Percentiles rank a stretch among this genome's conserved stretches.
Conservation (phyloP, 2,113 vertebrate genomes). For the Castor canadensis region DNA sequence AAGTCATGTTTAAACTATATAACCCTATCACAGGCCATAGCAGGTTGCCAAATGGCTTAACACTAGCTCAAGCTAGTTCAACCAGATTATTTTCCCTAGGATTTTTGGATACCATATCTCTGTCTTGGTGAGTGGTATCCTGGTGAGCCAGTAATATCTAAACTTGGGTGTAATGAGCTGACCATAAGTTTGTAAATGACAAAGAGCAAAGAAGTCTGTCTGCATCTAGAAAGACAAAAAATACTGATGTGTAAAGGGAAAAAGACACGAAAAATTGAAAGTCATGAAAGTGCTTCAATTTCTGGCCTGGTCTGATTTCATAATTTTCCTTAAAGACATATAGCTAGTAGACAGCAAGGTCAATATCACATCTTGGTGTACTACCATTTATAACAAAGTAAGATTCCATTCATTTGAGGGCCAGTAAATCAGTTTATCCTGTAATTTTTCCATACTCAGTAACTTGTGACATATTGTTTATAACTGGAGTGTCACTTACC, state of each 20-base stretch:
- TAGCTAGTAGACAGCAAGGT: not conserved
- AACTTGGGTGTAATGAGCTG: not conserved
- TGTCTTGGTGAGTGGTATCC: not conserved
- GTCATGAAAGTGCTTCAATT: not conserved
- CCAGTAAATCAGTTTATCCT: constrained; percentile 7
- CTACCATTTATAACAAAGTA: not conserved
- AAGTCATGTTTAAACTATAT: not conserved
- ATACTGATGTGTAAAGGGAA: not conserved
- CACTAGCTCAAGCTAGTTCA: not conserved
- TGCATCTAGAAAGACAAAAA: not conserved
- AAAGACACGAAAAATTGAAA: not conserved
- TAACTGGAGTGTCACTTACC: not conserved
- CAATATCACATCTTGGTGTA: not conserved
- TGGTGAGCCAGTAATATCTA: not conserved
- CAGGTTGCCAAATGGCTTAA: not conserved
- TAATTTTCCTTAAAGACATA: not conserved
- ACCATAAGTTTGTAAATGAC: not conserved
- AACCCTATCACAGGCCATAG: not conserved
- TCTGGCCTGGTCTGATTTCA: not conserved
- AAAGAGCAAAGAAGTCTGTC: not conserved
- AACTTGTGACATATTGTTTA: not conserved
- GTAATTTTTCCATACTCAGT: not conserved
- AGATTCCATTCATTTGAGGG: not conserved
- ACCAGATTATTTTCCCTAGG: not conserved
- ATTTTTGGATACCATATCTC: not conserved